Evolutionary conservation across 2,888 invertebrate genomes (phyloP).

Genomic region (Onthophagus sagittarius): DNA sequence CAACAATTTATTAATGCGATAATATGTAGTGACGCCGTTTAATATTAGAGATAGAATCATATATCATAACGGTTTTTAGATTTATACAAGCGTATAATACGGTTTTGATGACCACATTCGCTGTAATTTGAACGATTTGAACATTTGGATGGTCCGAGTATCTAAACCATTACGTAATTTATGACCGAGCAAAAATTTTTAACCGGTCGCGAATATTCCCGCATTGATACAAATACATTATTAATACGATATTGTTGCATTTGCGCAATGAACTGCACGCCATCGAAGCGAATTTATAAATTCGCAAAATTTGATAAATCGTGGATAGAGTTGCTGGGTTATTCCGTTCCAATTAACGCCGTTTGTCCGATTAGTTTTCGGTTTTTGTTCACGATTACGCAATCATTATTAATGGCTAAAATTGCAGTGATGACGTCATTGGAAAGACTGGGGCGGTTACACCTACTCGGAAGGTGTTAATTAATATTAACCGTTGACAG

Average conservation of each 20-base stretch:
- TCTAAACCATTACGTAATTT: not conserved
- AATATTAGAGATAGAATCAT: not conserved
- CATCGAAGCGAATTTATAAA: not conserved
- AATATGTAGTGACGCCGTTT: no score
- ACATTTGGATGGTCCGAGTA: not conserved
- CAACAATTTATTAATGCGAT: no score
- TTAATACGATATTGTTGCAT: not conserved
- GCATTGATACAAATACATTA: not conserved
- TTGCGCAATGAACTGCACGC: not conserved
- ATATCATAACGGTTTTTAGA: not conserved
- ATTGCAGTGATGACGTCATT: not conserved
- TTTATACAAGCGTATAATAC: not conserved
- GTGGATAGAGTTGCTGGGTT: not conserved
- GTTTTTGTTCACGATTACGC: not conserved
- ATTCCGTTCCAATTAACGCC: not conserved
- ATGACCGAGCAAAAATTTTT: not conserved
- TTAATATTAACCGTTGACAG: not conserved
- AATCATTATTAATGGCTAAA: not conserved
- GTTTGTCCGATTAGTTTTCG: not conserved
- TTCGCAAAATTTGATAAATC: not conserved
- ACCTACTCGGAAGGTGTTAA: not conserved
- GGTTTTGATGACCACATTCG: not conserved
- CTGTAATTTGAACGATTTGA: not conserved
- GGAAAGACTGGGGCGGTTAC: not conserved
- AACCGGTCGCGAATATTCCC: not conserved